phyloP scores from a whole-genome alignment of 2,797 vertebrate species.

The Babyrousa celebensis region DNA sequence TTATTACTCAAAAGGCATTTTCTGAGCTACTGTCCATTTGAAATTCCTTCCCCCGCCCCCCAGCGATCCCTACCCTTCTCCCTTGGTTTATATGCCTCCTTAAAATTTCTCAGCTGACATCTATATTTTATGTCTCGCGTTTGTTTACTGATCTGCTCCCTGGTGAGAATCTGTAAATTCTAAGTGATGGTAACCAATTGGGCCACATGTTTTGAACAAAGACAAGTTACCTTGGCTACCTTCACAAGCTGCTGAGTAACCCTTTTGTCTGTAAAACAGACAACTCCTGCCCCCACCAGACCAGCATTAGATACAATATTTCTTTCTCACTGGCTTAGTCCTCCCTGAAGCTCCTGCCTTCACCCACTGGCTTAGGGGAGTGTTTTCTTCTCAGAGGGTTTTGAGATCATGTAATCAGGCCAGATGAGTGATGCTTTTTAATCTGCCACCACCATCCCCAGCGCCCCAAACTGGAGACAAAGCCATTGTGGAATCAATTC shows the following conservation, averaged over 20 bases:
- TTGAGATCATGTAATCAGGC: background rate
- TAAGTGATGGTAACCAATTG: background rate
- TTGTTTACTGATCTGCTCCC: conserved; percentile 16
- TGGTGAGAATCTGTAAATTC: background rate
- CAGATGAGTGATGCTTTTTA: background rate
- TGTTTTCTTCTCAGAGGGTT: background rate
- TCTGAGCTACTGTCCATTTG: background rate
- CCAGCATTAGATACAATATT: background rate
- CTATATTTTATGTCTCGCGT: background rate
- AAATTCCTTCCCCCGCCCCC: background rate
- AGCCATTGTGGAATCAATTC: background rate
- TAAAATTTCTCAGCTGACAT: background rate
- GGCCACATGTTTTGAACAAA: conserved; percentile 23
- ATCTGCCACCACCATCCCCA: background rate
- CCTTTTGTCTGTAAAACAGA: conserved; percentile 41
- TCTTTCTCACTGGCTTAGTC: background rate
- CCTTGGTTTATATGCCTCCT: background rate
- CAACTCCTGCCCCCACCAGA: background rate
- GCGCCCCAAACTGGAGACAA: background rate
- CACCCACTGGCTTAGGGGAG: background rate
- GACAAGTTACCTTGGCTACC: background rate
- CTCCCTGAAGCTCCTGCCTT: background rate
- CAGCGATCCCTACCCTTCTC: background rate
- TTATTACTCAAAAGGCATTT: background rate
- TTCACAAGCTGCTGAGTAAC: background rate